These are phyloP conservation scores for Abramis brama DNA, from an alignment of 2,113 vertebrate species.

Conservation along the genomic window DNA sequence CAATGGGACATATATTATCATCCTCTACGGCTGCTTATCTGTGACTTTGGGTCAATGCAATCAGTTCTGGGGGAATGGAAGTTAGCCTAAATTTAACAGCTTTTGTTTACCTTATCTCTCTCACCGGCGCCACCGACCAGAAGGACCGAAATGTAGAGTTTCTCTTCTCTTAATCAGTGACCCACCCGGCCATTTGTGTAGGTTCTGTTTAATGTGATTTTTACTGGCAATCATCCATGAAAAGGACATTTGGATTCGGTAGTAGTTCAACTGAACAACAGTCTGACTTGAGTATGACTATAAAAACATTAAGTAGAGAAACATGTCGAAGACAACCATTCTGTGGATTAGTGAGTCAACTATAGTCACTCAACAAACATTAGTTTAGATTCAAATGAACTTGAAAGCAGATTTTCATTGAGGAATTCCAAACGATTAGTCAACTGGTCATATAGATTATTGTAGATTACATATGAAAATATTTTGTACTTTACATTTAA, in stretches of 20 bases:
- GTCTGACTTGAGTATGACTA: neutral
- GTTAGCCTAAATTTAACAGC: slow-evolving; percentile 47
- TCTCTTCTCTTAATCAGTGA: slow-evolving; percentile 31
- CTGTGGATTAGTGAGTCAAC: too few relatives aligned
- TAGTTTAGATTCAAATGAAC: too few relatives aligned
- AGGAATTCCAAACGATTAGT: too few relatives aligned
- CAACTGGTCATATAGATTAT: too few relatives aligned
- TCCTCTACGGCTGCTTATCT: slow-evolving; percentile 50
- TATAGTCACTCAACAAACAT: too few relatives aligned
- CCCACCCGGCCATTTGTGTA: slow-evolving; percentile 24
- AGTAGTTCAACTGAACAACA: neutral
- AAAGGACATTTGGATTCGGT: slow-evolving; percentile 1
- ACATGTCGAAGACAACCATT: neutral
- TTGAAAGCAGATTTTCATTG: too few relatives aligned
- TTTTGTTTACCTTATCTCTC: slow-evolving; percentile 56
- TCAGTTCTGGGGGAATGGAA: slow-evolving; percentile 46
- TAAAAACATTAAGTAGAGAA: neutral
- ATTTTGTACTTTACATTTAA: too few relatives aligned
- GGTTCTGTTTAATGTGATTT: slow-evolving; percentile 7
- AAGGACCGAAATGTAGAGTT: slow-evolving; percentile 47
- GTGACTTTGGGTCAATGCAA: slow-evolving; percentile 55
- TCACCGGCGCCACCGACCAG: slow-evolving; percentile 9
- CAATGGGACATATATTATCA: slow-evolving; percentile 53
- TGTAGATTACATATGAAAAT: too few relatives aligned
- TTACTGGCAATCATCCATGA: neutral